Conservation (phyloP, 2,113 vertebrate species). For the Pandion haliaetus region DNA sequence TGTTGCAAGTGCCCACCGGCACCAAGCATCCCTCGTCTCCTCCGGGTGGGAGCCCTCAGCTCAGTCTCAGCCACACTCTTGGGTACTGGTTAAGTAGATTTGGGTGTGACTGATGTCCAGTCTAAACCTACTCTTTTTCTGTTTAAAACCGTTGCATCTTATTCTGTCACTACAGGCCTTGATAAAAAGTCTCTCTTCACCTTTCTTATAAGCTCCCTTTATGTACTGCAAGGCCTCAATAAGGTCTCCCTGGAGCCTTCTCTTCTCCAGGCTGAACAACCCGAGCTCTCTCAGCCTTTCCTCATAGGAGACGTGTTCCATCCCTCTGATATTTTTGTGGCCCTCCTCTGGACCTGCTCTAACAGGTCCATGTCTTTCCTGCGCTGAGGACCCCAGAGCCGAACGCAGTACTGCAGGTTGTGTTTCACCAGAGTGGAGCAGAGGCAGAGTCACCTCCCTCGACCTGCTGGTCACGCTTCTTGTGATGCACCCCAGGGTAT, state of each 20-base stretch:
- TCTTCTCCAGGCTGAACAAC: no score
- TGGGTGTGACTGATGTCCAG: neutral
- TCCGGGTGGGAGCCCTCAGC: neutral
- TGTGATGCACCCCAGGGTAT: neutral
- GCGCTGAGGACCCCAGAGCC: neutral
- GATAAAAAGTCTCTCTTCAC: no score
- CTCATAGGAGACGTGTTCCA: no score
- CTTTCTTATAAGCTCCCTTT: no score
- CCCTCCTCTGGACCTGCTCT: neutral
- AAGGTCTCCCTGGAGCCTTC: no score
- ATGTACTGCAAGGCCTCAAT: no score
- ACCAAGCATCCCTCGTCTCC: neutral
- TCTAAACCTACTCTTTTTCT: no score
- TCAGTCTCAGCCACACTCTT: neutral
- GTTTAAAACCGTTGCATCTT: no score
- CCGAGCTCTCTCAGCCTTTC: no score
- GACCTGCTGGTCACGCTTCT: rapidly evolving
- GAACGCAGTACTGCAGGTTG: rapidly evolving
- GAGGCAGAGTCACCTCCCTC: neutral
- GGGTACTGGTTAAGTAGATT: neutral
- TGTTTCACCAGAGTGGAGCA: rapidly evolving
- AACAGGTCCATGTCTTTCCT: no score
- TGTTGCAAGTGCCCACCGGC: neutral
- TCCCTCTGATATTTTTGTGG: no score
- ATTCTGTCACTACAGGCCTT: no score